Conservation (phyloP, 37 sponge, comb jelly and placozoan species). For the Lycopodina hypogea region DNA sequence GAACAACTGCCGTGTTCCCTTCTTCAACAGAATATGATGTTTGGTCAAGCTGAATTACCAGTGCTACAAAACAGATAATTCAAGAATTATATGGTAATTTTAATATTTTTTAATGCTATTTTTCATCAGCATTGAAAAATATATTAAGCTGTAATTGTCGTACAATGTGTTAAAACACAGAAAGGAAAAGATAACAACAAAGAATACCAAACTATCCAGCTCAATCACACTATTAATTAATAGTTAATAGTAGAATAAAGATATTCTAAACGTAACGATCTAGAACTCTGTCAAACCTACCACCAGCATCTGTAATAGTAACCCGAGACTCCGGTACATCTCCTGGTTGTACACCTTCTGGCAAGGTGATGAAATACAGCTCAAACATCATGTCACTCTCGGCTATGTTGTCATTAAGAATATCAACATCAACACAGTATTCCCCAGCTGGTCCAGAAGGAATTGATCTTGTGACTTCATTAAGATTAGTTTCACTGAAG, state of each 20-base stretch:
- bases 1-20: neutral
- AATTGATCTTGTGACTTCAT: too few species aligned
- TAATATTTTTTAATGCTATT: too few species aligned
- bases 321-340: neutral
- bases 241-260: too few species aligned
- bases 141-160: neutral
- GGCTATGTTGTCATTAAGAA: conserved; percentile 20
- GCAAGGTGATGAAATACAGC: neutral
- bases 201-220: too few species aligned
- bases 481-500: too few species aligned
- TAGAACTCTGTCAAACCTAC: neutral
- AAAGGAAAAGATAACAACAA: too few species aligned
- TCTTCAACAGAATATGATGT: conserved; percentile 19
- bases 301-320: conserved; percentile 3
- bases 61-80: neutral
- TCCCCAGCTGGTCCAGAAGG: neutral
- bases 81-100: too few species aligned
- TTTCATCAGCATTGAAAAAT: neutral
- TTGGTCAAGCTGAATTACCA: neutral
- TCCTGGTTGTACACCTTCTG: neutral
- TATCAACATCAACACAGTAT: conserved; percentile 1
- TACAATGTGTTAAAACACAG: too few species aligned
- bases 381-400: conserved; percentile 30
- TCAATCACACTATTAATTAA: too few species aligned
- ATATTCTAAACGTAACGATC: too few species aligned